A percentile compares a stretch with the other conserved stretches of the same genome.
Conservation (phyloP, 37 sponge, comb jelly and placozoan genomes). For the Agelas oroides region DNA sequence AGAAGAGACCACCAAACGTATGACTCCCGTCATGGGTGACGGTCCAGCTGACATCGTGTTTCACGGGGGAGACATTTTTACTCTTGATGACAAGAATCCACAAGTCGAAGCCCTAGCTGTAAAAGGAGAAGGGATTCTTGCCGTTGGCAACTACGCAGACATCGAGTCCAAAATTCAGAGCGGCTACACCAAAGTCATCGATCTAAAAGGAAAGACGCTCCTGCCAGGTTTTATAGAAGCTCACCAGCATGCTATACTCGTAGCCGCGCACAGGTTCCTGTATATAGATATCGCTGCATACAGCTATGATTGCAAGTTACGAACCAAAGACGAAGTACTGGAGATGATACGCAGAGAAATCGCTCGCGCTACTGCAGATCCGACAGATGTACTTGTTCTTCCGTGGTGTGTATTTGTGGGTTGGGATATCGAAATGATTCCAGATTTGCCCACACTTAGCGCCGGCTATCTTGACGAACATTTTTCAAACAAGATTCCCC, state of each 20-base stretch:
- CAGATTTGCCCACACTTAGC: slow-evolving; percentile 33
- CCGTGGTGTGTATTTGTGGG: slow-evolving; percentile 60
- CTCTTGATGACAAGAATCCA: slow-evolving; percentile 4
- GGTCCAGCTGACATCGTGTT: background rate
- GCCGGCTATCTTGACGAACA: slow-evolving; percentile 34
- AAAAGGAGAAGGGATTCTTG: too few species aligned
- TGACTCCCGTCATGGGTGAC: too few species aligned
- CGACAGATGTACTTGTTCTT: background rate
- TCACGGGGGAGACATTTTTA: background rate
- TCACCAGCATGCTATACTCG: slow-evolving; percentile 36
- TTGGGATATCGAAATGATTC: slow-evolving; percentile 48
- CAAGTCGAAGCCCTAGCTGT: slow-evolving; percentile 2
- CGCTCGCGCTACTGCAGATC: background rate
- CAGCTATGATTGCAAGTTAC: background rate
- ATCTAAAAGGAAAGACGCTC: slow-evolving; percentile 44
- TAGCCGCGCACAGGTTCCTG: background rate
- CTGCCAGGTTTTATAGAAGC: slow-evolving; percentile 74
- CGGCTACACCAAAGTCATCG: background rate
- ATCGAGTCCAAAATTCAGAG: background rate
- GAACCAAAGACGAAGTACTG: background rate
- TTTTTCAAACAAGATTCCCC: slow-evolving; percentile 20
- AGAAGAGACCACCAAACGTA: too few species aligned
- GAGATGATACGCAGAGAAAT: too few species aligned
- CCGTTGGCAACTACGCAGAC: background rate
- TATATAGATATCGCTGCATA: slow-evolving; percentile 5